Percentiles rank a stretch among this genome's conserved stretches.
Conservation (phyloP, 1,140 invertebrate genomes). For the Harlomillsia oculata region DNA sequence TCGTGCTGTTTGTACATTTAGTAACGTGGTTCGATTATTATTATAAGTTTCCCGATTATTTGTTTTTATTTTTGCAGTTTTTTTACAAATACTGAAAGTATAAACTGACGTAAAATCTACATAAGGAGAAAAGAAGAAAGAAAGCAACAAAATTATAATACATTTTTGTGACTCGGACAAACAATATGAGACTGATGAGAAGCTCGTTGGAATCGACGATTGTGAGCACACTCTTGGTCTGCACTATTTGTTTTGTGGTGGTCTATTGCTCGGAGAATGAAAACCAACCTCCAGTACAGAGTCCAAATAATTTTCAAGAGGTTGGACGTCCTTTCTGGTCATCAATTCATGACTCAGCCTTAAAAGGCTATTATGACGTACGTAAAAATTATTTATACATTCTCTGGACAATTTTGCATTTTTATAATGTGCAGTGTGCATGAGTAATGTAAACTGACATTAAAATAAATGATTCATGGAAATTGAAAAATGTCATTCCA, state of each 20-base stretch:
- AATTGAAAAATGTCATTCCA: no score
- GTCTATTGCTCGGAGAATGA: constrained; percentile 18
- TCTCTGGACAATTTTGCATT: neutral
- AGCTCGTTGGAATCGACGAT: constrained; percentile 3
- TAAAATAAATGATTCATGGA: no score
- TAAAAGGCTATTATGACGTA: constrained; percentile 19
- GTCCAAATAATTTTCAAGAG: neutral
- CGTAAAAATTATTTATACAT: neutral
- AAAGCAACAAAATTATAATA: no score
- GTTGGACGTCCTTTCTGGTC: constrained; percentile 11
- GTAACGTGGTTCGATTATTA: no score
- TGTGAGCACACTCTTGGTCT: constrained; percentile 12
- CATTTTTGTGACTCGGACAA: no score
- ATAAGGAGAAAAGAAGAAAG: neutral
- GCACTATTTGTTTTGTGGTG: constrained; percentile 15
- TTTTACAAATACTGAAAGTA: no score
- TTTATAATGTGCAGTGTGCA: neutral
- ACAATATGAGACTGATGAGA: constrained; percentile 12
- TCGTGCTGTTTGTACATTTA: no score
- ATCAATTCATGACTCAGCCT: constrained; percentile 6
- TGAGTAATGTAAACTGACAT: no score
- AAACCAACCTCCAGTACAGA: neutral
- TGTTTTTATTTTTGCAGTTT: no score
- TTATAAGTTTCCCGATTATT: no score
- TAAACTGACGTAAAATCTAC: no score